Conservation (phyloP, 2,113 vertebrate species). For the Xenopus borealis region DNA sequence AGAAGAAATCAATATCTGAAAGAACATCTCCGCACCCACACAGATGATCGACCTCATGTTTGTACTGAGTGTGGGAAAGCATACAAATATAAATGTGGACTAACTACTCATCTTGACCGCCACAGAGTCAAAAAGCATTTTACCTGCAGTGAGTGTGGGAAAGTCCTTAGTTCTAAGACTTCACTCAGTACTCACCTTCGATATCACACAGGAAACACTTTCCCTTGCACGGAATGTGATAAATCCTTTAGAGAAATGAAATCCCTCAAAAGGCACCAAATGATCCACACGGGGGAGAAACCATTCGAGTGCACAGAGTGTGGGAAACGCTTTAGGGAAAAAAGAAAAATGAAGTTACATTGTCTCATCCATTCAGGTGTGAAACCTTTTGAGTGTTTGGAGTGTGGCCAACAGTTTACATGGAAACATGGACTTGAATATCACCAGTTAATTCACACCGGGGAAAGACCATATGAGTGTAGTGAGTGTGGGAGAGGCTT, state of each 20-base stretch:
- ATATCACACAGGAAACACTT: conserved; percentile 7
- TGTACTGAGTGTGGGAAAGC: conserved; percentile 55
- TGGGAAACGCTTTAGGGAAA: conserved; percentile 67
- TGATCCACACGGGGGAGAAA: background rate
- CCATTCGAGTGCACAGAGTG: conserved; percentile 50
- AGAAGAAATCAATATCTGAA: no score
- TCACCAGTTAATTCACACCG: background rate
- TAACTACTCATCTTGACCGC: background rate
- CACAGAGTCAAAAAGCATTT: conserved; percentile 11
- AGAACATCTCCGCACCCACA: conserved; percentile 36
- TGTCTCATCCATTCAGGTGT: background rate
- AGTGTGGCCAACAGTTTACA: background rate
- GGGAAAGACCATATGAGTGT: background rate
- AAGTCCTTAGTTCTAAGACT: background rate
- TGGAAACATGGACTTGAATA: background rate
- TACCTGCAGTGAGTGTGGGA: conserved; percentile 9
- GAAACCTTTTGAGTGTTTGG: background rate
- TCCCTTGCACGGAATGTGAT: no score
- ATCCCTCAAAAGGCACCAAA: no score
- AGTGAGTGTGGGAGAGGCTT: background rate
- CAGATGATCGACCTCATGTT: conserved; percentile 52
- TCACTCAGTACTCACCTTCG: conserved; percentile 2
- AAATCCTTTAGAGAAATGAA: no score
- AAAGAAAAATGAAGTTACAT: conserved; percentile 51
- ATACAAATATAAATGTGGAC: background rate